These are phyloP conservation scores for Linnaemya vulpina DNA, from an alignment of 2,888 invertebrate species.

Conservation along the genomic window DNA sequence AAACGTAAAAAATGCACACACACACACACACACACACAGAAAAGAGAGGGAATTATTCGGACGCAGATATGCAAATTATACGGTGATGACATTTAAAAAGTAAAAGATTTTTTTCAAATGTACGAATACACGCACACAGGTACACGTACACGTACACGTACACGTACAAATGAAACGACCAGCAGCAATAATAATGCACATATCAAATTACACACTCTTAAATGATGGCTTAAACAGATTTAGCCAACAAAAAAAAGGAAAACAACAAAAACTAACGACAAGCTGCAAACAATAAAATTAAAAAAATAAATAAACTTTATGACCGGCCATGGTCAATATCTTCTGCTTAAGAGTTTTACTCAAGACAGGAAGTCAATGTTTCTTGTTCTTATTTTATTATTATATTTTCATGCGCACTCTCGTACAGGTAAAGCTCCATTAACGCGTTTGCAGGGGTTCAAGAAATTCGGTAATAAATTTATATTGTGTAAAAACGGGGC, in stretches of 20 bases:
- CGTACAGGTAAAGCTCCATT: too few relatives aligned
- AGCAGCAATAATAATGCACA: conserved; percentile 63
- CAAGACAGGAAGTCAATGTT: conserved; percentile 69
- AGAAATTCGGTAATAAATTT: too few relatives aligned
- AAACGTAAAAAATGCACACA: conserved; percentile 36
- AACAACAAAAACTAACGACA: conserved; percentile 21
- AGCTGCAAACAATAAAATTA: conserved; percentile 18
- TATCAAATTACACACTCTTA: conserved; percentile 69
- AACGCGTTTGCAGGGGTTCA: too few relatives aligned
- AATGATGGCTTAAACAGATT: conserved; percentile 68
- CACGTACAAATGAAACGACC: conserved; percentile 16
- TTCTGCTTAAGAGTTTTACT: conserved; percentile 38
- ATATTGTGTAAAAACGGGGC: too few relatives aligned
- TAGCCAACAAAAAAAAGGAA: conserved; percentile 39
- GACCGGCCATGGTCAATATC: conserved; percentile 65
- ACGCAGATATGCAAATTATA: conserved; percentile 73
- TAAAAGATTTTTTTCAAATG: conserved; percentile 55
- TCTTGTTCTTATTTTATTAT: conserved; percentile 36
- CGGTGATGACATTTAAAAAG: conserved; percentile 72
- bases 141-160: too few relatives aligned
- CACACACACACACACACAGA: too few relatives aligned
- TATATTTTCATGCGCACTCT: neutral
- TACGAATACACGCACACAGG: neutral
- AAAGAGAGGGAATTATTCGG: conserved; percentile 27
- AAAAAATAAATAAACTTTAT: conserved; percentile 55